Base-by-base conservation (phyloP, 2,888 invertebrate species). In the Elysia crispata region DNA sequence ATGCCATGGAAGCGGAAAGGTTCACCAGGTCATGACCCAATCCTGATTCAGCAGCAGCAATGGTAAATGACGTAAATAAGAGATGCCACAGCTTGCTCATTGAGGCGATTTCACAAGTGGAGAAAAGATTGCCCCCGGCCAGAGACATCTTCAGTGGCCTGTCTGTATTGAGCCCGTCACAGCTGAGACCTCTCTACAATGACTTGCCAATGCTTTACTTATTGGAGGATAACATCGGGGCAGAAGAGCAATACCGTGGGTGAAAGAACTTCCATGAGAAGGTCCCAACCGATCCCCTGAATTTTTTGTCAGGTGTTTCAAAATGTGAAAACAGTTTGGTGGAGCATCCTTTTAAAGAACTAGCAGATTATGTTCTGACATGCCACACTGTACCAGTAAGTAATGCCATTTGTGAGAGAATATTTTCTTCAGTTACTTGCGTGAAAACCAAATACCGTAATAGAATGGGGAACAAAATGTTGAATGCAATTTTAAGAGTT, bases 171-270 rank as follows among this genome's bases (percentile, higher is more conserved):
- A 60, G 23, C 67, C 67, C 67, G 15, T 15, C 8, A 30, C 70
- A 70, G 33, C 70, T 70, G 31, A 41, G 70, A 25, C 18, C 70
- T 6, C 5, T 25, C 25, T 66, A 66, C 67, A 66, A 25, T 66
- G 67, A 6, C 25, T 66, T 66, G 67, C 67, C 67, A 66, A 66
- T 66, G 67, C 8, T 25, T 6, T 25, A 66, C 25, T 66, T 66
- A 25, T 15, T 66, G 8, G 15, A 15, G 8, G 67, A 66, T 25
- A 64, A 23, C 64, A 64, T 64, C 18, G 64, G 18, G 33, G 33
- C 33, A 70, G 70, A 70, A 41, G 70, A 70, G 70, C 70, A 70
- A 33, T 70, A 70, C 70, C 30, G 1, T 70, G 70, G 70, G 28
- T 41, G 8, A 33, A 31, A 11, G 70, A 70, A 41, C n/a, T 70